Base-by-base conservation (phyloP, 1,140 invertebrate genomes). In the Meloidogyne exigua region DNA sequence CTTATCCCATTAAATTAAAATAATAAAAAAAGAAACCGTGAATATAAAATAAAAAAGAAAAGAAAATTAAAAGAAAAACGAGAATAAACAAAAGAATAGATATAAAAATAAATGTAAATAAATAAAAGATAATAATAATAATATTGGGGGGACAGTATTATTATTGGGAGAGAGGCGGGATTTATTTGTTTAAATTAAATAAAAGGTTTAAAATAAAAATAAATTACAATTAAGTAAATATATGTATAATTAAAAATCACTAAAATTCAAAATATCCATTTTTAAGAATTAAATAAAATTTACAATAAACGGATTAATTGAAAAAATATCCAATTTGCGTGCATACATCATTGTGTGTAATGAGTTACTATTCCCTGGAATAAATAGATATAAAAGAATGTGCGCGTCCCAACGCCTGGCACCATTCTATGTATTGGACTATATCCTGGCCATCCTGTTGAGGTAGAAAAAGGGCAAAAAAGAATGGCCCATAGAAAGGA, bases 401-500 rank as follows among this genome's bases (percentile, higher is more conserved):
- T 49, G 42, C 44, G 11, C 28, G 39, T 21, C 71, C 21, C 44
- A 67, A 67, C n/a, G 39, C 28, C 66, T 32, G 66, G 28, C 66
- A 32, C 28, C 66, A 68, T 73, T 39, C n/a, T n/a, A n/a, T n/a
- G n/a, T 73, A 73, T 73, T 73, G 72, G 49, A 57, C 49, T 21
- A 57, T 57, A 57, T 57, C 18, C 9, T 57, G 49, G 49, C 49
- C 49, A 57, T 57, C n/a, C 49, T 57, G 49, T 57, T 57, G 49
- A 57, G 49, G 49, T 57, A 57, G 49, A 57, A 57, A 57, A 57
- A 2, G 7, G 49, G 28, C 2, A 2, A 12, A n/a, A 57, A 57
- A 7, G 49, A 57, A 65, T 32, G 66, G 66, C 66, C 28, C 66
- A 13, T 21, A 42, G 28, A 42, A 42, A 42, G 23, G 72, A 62